Percentiles rank a stretch among this genome's conserved stretches.
phyloP scores from a whole-genome alignment of 2,888 invertebrate species.

The Pristionchus japonicus region DNA sequence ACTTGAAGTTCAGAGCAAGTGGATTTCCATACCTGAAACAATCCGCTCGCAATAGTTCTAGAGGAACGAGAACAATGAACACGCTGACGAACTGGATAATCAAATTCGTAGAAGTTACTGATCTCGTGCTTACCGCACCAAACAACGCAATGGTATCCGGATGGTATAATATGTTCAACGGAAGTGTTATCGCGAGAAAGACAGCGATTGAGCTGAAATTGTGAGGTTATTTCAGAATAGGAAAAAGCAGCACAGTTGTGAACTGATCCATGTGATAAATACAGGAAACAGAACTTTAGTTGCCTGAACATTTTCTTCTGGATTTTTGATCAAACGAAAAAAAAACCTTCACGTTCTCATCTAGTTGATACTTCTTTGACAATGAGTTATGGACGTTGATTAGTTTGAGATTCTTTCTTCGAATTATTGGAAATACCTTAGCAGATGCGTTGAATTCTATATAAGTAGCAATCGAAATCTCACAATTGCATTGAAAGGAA shows the following conservation, averaged over 20 bases:
- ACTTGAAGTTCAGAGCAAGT: not conserved
- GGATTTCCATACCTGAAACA: not conserved
- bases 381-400: not conserved
- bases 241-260: not conserved
- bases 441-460: not conserved
- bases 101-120: not conserved
- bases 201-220: not conserved
- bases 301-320: not conserved
- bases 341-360: not conserved
- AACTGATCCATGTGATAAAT: not conserved
- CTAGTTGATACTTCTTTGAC: conserved; percentile 11
- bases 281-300: not conserved
- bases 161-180: not conserved
- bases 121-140: not conserved
- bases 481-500: not conserved
- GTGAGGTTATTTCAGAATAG: not conserved
- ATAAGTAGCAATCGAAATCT: not conserved
- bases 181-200: not conserved
- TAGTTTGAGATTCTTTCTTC: not conserved
- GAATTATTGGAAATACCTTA: not conserved
- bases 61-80: not conserved
- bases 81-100: not conserved
- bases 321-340: not conserved
- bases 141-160: not conserved
- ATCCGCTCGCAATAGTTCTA: not conserved